Evolutionary conservation across 2,797 vertebrate species (phyloP).

Genomic region (Falco concolor): DNA sequence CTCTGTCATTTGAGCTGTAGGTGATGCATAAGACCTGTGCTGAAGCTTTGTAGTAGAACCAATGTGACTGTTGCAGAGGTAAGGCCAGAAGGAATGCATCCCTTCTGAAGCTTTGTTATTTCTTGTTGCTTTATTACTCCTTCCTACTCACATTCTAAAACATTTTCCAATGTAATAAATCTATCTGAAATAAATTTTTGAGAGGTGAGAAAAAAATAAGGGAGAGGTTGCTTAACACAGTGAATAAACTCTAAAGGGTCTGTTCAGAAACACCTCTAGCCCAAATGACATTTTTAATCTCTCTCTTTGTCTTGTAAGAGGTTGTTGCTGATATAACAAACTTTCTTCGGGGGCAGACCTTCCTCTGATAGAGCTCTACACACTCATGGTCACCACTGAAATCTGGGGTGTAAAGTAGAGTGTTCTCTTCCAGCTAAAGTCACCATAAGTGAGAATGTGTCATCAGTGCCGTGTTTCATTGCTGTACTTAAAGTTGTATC

Average conservation of each 20-base stretch:
- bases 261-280: neutral
- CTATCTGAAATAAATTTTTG: neutral
- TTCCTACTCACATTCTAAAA: neutral
- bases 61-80: neutral
- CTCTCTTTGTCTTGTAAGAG: neutral
- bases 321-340: neutral
- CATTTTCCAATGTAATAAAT: neutral
- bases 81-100: neutral
- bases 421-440: neutral
- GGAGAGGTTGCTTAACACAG: neutral
- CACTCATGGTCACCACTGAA: accelerated
- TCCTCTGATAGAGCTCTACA: neutral
- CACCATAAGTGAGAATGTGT: neutral
- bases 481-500: neutral
- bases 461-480: accelerated
- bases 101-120: neutral
- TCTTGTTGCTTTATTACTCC: neutral
- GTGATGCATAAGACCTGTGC: neutral
- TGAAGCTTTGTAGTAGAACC: neutral
- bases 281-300: neutral
- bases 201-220: neutral
- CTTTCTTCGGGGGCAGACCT: neutral
- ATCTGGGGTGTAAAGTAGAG: neutral
- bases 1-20: neutral
- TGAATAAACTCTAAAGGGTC: neutral